Evolutionary conservation across 2,113 vertebrate species (phyloP), one percentile per base, ranked within the genome.

Genomic region (Gymnorhina tibicen): DNA sequence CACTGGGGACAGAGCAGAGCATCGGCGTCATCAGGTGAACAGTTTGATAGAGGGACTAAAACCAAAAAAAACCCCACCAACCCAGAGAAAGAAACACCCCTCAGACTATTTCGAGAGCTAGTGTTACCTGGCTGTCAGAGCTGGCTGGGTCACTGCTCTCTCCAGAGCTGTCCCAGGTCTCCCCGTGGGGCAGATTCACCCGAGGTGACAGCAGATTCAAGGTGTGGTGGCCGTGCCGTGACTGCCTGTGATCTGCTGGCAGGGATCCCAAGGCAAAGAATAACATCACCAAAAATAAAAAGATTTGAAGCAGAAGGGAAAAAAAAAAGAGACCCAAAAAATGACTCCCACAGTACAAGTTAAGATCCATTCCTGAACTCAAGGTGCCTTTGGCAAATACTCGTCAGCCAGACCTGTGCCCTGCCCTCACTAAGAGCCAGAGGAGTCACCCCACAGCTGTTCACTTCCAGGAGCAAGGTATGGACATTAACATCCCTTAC

Each of bases 1-100:
- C 85, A 16, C 98, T 98, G 75, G 7, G 62, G 50, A 79, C 20
- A 70, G 89, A 96, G 42, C 58, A 93, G 33, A 92, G 24, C 0
- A 0, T 13, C 0, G 0, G 10, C 0, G 0, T 76, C 53, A 68
- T 3, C 0, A 0, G 28, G n/a, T 50, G 42, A 66, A 0, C 1
- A 16, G 62, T 11, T 56, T 24, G 28, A 12, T 7, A 6, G 3
- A 19, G 7, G 13, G 30, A 52, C 17, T 42, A 66, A 58, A 50
- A 37, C 9, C 7, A 9, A n/a, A 53, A 53, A 59, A 37, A 23
- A 11, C 0, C 1, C 9, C 35, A 27, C 7, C 30, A 62, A 13
- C 9, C 8, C 2, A 5, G 4, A 27, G 30, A 33, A 30, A 7
- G 15, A 42, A 30, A 16, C 11, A 5, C 3, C 7, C 15, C 32